Evolutionary conservation across 2,113 vertebrate species (phyloP), one percentile per base, ranked within the genome.

Genomic region (Pelobates fuscus): DNA sequence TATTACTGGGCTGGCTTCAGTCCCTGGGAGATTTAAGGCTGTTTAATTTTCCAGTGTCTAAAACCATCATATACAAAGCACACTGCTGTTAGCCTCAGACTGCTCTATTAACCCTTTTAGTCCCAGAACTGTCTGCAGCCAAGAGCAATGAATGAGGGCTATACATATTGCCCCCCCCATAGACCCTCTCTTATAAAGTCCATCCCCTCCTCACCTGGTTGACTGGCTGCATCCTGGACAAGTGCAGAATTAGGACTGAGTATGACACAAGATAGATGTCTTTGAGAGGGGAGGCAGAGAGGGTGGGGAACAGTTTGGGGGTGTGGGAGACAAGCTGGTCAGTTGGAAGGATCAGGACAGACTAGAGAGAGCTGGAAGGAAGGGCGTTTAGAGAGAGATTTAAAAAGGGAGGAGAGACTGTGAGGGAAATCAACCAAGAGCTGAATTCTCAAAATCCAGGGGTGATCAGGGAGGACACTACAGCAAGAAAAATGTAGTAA

Each of bases 181-280:
- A 30, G 52, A 60, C 43, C 37, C 43, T 54, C 24, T 18, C 54
- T 49, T 26, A 23, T 37, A n/a, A 24, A 37, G 54, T 44, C 54
- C 71, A 59, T 24, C 72, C 64, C 52, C 62, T 74, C 18, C 54
- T 76, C 44, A 76, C 72, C 72, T 76, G 55, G 25, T 60, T 23
- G 30, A 10, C 14, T 27, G 41, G 41, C 54, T 67, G 55, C 72
- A 76, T 76, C 72, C 57, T 76, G 64, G 17, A 66, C 37, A 46
- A 60, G 1, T 29, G 24, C 55, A 44, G 37, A 18, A 49, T n/a
- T 7, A 27, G 20, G n/a, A 30, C 55, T 60, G 64, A 30, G 20
- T 17, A 23, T 67, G 52, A 52, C 37, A 62, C 37, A 29, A 25
- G 32, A 62, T 46, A 37, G 72, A 66, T 46, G 41, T 44, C 32